These are phyloP conservation scores for Stratiolaelaps scimitus DNA, from an alignment of 1,140 invertebrate species.

Conservation along the genomic window DNA sequence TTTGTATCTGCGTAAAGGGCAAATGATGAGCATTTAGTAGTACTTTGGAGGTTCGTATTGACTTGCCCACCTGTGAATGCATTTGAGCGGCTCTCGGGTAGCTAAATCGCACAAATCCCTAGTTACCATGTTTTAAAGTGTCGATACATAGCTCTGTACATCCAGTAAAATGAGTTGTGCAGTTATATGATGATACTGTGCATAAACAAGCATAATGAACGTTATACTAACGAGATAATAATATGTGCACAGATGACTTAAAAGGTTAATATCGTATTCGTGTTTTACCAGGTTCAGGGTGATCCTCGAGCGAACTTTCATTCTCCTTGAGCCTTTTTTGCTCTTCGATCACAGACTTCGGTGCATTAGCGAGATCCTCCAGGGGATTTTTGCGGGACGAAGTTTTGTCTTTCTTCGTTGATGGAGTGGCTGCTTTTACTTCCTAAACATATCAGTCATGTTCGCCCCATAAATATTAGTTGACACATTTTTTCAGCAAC, in stretches of 20 bases:
- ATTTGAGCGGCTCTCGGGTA: too few relatives aligned
- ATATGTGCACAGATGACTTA: too few relatives aligned
- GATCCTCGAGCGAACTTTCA: conserved; percentile 4
- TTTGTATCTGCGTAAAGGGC: conserved; percentile 33
- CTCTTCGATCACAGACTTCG: conserved; percentile 20
- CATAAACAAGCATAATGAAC: too few relatives aligned
- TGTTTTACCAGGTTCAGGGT: conserved; percentile 24
- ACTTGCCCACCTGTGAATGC: too few relatives aligned
- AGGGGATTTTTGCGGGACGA: conserved; percentile 5
- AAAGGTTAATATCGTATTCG: background rate
- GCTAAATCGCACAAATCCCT: too few relatives aligned
- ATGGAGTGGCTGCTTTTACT: conserved; percentile 11
- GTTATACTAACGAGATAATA: too few relatives aligned
- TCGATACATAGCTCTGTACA: too few relatives aligned
- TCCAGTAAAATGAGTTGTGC: too few relatives aligned
- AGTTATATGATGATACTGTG: too few relatives aligned
- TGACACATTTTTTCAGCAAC: too few relatives aligned
- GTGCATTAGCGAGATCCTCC: conserved; percentile 15
- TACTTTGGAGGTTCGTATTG: background rate
- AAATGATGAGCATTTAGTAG: background rate
- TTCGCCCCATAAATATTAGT: background rate
- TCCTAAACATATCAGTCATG: background rate
- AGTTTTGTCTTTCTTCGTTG: conserved; percentile 9
- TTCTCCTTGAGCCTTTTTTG: conserved; percentile 18
- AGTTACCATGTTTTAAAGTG: too few relatives aligned